Conservation (phyloP, 2,888 invertebrate species). For the Notocelia uddmanniana region DNA sequence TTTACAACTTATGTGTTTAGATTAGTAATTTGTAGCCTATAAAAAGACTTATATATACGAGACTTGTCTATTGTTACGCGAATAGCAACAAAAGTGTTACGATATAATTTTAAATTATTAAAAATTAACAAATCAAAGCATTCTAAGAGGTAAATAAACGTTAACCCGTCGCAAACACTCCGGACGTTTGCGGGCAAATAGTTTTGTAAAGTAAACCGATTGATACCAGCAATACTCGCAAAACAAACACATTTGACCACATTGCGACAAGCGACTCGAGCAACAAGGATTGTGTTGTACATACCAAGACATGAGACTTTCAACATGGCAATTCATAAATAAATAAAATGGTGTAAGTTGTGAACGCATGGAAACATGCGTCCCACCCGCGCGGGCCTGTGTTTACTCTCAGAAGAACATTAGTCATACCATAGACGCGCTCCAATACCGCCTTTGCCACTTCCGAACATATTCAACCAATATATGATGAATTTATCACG, state of each 20-base stretch:
- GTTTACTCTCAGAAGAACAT: slow-evolving; percentile 50
- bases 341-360: slow-evolving; percentile 47
- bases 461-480: background rate
- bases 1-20: too few relatives aligned
- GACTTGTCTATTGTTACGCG: too few relatives aligned
- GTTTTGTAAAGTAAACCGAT: slow-evolving; percentile 43
- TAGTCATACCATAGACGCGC: slow-evolving; percentile 46
- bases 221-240: slow-evolving; percentile 47
- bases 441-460: background rate
- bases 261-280: slow-evolving; percentile 57
- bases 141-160: background rate
- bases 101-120: background rate
- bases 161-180: slow-evolving; percentile 35
- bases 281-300: slow-evolving; percentile 48
- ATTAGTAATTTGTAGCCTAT: too few relatives aligned
- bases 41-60: too few relatives aligned
- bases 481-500: slow-evolving; percentile 6
- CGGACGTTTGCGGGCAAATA: slow-evolving; percentile 41
- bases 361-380: slow-evolving; percentile 49
- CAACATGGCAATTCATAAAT: slow-evolving; percentile 49
- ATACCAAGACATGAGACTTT: slow-evolving; percentile 46
- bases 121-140: background rate
- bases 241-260: slow-evolving; percentile 63
- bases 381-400: slow-evolving; percentile 53
- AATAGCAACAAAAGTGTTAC: background rate